phyloP scores from a whole-genome alignment of 35 echinoderm and acorn worm species.

The Lytechinus variegatus region DNA sequence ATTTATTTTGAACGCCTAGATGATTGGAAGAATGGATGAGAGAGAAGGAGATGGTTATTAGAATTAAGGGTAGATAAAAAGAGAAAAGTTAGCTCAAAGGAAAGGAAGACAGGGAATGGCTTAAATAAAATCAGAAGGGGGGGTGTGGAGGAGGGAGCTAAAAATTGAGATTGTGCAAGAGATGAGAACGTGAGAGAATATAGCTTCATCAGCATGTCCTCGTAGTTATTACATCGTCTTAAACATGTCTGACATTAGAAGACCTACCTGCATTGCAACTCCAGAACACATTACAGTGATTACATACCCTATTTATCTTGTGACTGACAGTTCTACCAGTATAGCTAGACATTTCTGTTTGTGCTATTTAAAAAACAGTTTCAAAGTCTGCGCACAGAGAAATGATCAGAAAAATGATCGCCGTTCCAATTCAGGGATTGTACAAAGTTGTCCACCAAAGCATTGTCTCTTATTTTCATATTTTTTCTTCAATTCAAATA shows the following conservation, averaged over 20 bases:
- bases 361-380: neutral
- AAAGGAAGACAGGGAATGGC: neutral
- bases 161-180: neutral
- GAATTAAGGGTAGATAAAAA: too few relatives aligned
- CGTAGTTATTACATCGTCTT: neutral
- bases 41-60: too few relatives aligned
- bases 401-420: neutral
- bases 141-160: neutral
- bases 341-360: neutral
- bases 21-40: too few relatives aligned
- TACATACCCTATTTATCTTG: constrained; percentile 1
- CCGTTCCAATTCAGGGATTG: too few relatives aligned
- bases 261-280: neutral
- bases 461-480: too few relatives aligned
- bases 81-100: too few relatives aligned
- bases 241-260: neutral
- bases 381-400: neutral
- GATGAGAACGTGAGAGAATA: neutral
- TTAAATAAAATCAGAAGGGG: neutral
- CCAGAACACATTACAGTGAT: neutral
- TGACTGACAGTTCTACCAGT: neutral
- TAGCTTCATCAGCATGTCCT: neutral
- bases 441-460: too few relatives aligned
- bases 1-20: too few relatives aligned
- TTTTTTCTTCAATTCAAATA: too few relatives aligned